Conservation (phyloP, 2,888 invertebrate species). For the Caenorhabditis sp. region DNA sequence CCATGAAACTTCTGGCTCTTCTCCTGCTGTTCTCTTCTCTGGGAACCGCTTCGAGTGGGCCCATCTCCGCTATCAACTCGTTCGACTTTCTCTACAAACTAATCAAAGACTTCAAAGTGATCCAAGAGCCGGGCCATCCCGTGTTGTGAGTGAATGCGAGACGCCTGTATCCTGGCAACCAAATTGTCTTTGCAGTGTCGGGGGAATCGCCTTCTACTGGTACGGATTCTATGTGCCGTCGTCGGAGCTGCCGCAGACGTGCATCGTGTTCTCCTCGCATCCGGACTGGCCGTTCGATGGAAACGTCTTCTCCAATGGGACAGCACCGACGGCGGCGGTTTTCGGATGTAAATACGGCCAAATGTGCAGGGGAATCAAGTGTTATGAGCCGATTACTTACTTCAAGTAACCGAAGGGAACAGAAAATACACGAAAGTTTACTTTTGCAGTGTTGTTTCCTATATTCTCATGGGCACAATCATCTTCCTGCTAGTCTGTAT, state of each 20-base stretch:
- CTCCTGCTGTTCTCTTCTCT: neutral
- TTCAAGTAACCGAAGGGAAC: constrained; percentile 11
- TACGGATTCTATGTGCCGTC: constrained; percentile 19
- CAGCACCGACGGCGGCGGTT: constrained; percentile 8
- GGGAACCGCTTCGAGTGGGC: neutral
- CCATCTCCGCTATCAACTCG: neutral
- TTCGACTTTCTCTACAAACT: constrained; percentile 1
- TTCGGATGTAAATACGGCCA: constrained; percentile 18
- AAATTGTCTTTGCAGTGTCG: neutral
- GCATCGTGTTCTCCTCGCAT: constrained; percentile 28
- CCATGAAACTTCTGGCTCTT: neutral
- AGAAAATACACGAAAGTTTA: too few species aligned
- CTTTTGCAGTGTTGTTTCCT: constrained; percentile 32
- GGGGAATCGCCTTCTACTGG: constrained; percentile 39
- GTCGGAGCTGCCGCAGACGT: constrained; percentile 23
- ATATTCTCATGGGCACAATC: constrained; percentile 9
- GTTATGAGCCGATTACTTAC: constrained; percentile 10
- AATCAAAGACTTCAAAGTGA: constrained; percentile 27
- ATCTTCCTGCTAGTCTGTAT: constrained; percentile 14
- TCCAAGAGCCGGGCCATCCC: constrained; percentile 34
- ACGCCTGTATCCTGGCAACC: neutral
- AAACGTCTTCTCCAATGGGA: constrained; percentile 21
- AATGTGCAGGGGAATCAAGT: constrained; percentile 4
- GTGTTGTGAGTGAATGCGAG: constrained; percentile 12
- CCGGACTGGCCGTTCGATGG: constrained; percentile 41